Percentiles rank a stretch among this genome's conserved stretches.
Conservation (phyloP, 2,797 vertebrate species). For the Myotis findleyi region DNA sequence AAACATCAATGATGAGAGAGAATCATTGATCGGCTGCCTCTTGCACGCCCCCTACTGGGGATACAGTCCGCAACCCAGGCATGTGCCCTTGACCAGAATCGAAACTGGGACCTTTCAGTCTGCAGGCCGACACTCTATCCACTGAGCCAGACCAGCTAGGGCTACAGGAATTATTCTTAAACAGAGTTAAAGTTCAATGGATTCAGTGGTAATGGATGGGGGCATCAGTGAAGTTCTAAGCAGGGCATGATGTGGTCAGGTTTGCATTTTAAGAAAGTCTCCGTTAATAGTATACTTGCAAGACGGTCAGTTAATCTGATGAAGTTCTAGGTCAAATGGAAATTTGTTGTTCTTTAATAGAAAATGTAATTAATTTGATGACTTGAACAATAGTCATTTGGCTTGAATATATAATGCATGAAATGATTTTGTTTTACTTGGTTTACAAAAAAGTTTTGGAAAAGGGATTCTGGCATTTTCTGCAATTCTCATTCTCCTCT, state of each 20-base stretch:
- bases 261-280: constrained; percentile 13
- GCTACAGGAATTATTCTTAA: neutral
- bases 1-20: no score
- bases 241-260: neutral
- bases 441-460: constrained; percentile 14
- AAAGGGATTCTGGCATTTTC: neutral
- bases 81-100: neutral
- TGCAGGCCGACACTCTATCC: neutral
- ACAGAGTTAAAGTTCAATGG: neutral
- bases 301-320: neutral
- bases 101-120: neutral
- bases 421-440: constrained; percentile 9
- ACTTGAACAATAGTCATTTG: neutral
- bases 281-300: neutral
- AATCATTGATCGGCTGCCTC: no score
- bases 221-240: neutral
- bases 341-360: neutral
- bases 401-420: neutral
- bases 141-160: neutral
- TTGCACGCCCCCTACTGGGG: no score
- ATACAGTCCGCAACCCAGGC: no score
- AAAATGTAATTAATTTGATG: constrained; percentile 25
- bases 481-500: neutral
- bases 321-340: neutral
- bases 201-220: neutral